Percentiles rank a stretch among this genome's conserved stretches.
These are phyloP conservation scores for Damaliscus lunatus DNA, from an alignment of 2,113 vertebrate species.

Conservation along the genomic window DNA sequence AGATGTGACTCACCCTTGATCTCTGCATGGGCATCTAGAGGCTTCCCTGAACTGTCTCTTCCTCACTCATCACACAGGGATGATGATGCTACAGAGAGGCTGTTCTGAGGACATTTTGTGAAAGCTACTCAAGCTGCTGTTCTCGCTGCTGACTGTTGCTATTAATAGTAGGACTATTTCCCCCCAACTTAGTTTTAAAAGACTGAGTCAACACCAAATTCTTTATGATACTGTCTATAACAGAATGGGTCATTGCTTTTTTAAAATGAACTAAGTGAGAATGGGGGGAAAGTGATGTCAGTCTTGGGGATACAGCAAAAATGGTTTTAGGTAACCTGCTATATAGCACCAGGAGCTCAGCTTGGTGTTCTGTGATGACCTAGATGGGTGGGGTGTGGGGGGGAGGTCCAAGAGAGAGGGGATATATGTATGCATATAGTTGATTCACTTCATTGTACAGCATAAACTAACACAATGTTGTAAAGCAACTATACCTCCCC, in stretches of 20 bases:
- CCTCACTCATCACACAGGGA: neutral
- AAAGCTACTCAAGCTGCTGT: neutral
- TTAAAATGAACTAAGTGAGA: neutral
- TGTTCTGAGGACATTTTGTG: neutral
- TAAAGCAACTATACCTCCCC: neutral
- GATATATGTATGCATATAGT: neutral
- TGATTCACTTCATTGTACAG: neutral
- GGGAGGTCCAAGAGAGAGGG: neutral
- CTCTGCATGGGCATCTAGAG: too few relatives aligned
- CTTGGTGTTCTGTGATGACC: neutral
- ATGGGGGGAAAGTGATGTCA: neutral
- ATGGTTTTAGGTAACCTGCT: neutral
- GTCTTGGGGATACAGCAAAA: neutral
- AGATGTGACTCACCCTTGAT: too few relatives aligned
- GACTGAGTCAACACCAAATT: neutral
- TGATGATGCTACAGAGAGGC: neutral
- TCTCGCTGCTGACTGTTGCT: too few relatives aligned
- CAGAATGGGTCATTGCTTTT: neutral
- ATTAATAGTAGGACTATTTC: neutral
- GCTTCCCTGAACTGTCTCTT: neutral
- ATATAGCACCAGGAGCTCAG: neutral
- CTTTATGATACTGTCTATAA: neutral
- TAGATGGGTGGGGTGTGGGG: neutral
- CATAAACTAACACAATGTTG: neutral
- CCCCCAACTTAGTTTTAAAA: neutral